Conservation (phyloP, 1,140 invertebrate species). For the Drosophila sp. region DNA sequence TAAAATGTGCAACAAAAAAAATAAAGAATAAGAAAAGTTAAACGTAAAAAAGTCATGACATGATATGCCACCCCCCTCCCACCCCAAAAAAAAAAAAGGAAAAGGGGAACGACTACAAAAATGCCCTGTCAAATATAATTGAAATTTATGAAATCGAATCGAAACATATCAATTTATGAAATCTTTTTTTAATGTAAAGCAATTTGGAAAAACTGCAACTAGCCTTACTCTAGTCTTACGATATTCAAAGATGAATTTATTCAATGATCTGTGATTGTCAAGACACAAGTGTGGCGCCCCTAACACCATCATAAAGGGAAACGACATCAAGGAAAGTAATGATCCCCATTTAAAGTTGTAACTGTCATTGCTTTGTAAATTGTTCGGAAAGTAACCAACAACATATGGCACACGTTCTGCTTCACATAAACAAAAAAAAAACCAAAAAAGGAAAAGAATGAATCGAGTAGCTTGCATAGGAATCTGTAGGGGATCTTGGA, state of each 20-base stretch:
- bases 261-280: too few relatives aligned
- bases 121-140: neutral
- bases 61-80: too few relatives aligned
- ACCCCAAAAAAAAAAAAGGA: neutral
- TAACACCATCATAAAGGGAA: neutral
- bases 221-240: too few relatives aligned
- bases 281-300: neutral
- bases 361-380: conserved; percentile 8
- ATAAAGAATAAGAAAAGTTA: conserved; percentile 7
- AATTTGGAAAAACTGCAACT: too few relatives aligned
- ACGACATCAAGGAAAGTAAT: conserved; percentile 1
- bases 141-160: neutral
- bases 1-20: conserved; percentile 16
- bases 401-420: neutral
- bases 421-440: neutral
- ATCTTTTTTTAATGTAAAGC: too few relatives aligned
- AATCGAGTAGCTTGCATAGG: neutral
- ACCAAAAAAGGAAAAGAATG: neutral
- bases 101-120: neutral
- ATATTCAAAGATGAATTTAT: too few relatives aligned
- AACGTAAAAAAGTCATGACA: conserved; percentile 10
- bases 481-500: neutral
- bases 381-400: conserved; percentile 1
- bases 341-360: conserved; percentile 7
- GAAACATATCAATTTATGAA: too few relatives aligned